These are phyloP conservation scores for Montipora capricornis DNA, from an alignment of 64 coral and sea anemone species.

Conservation along the genomic window DNA sequence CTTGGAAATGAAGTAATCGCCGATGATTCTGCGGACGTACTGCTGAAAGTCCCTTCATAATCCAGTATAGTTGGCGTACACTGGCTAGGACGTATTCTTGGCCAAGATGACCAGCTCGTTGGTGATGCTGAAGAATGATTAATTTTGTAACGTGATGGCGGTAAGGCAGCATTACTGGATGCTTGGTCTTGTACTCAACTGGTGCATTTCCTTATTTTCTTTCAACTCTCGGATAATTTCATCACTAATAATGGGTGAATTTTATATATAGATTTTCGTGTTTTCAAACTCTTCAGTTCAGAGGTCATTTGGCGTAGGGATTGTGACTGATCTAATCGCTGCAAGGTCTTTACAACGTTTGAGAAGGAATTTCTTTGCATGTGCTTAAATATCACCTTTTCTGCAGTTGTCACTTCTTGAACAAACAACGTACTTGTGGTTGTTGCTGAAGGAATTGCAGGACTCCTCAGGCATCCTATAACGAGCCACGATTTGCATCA, in stretches of 20 bases:
- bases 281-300: neutral
- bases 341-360: neutral
- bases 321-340: neutral
- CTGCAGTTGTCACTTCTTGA: neutral
- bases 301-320: neutral
- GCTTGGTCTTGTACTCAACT: neutral
- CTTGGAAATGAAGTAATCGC: too few species aligned
- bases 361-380: neutral
- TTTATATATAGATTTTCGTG: neutral
- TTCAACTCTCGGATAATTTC: slow-evolving; percentile 37
- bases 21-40: slow-evolving; percentile 9
- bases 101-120: neutral
- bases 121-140: too few species aligned
- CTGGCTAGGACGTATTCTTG: slow-evolving; percentile 26
- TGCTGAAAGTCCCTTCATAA: slow-evolving; percentile 8
- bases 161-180: slow-evolving; percentile 27
- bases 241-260: neutral
- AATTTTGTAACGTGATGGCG: too few species aligned
- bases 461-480: neutral
- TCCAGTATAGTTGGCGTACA: neutral
- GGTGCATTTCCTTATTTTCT: neutral
- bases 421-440: neutral
- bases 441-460: too few species aligned
- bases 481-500: slow-evolving; percentile 15
- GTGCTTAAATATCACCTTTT: too few species aligned